Evolutionary conservation across 2,888 invertebrate genomes (phyloP), one percentile per base, ranked within the genome.

Genomic region (Odontocolon sp.): DNA sequence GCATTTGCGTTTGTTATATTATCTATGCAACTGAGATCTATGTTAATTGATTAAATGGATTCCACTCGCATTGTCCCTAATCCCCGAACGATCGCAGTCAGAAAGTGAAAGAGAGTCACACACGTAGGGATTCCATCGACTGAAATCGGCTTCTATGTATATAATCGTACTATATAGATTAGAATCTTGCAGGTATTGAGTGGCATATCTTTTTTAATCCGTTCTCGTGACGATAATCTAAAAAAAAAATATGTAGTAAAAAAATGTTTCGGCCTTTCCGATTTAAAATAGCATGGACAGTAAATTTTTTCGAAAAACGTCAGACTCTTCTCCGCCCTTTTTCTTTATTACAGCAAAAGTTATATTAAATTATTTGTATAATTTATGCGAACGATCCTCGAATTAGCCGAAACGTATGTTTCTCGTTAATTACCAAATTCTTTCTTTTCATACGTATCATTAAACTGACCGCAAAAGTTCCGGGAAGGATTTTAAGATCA

Each of bases 381-480:
- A 42, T 16, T 8, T 16, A 18, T 8, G 16, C 3, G 14, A 42
- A 16, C 42, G 50, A 50, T 63, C n/a, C 14, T 2, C 23, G 21
- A 23, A 14, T 23, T 26, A 26, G 23, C 26, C 47, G 23, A 64
- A n/a, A n/a, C n/a, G n/a, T n/a, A n/a, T n/a, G 14, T 38, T n/a
- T 9, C 50, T 23, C 21, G 33, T 50, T 50, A 50, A 64, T 38
- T 64, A 50, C 50, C 50, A 36, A 50, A 64, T 50, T 50, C 50
- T 33, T 64, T 36, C 21, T 23, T 36, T 16, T 26, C 42, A 36
- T 23, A 47, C n/a, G 63, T 28, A 38, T 4, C 18, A 63, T 33
- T 36, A 56, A 36, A 14, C 47, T 21, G 11, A 64, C 64, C 64
- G 64, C 64, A 50, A 50, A 50, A 36, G 64, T 64, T 64, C 50